A percentile compares a stretch with the other conserved stretches of the same genome.
phyloP scores from a whole-genome alignment of 2,888 invertebrate species.

The Pristionchus fissidentatus region DNA sequence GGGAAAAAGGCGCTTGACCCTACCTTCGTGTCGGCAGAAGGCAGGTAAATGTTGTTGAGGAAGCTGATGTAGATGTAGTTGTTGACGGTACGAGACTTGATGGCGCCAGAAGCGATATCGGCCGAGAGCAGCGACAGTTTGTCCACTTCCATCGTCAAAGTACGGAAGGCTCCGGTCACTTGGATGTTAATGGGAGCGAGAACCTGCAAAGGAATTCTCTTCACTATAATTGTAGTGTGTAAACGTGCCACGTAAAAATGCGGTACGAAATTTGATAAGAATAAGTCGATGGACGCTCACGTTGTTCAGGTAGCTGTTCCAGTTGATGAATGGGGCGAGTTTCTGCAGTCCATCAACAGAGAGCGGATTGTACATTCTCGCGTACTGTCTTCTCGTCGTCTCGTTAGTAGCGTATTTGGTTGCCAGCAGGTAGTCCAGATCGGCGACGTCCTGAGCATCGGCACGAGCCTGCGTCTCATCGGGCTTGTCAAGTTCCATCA shows the following conservation, averaged over 20 bases:
- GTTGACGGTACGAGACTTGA: constrained; percentile 33
- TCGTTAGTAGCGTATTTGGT: constrained; percentile 60
- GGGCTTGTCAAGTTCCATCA: neutral
- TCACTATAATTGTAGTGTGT: neutral
- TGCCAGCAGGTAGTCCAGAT: constrained; percentile 67
- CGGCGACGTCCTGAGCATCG: constrained; percentile 53
- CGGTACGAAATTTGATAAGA: neutral
- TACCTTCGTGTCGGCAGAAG: too few relatives aligned
- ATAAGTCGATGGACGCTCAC: neutral
- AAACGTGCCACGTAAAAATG: neutral
- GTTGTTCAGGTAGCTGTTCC: constrained; percentile 3
- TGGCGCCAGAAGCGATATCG: neutral
- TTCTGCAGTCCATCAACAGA: constrained; percentile 50
- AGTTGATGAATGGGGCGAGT: constrained; percentile 52
- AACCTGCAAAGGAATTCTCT: neutral
- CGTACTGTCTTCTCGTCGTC: constrained; percentile 63
- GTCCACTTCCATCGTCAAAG: constrained; percentile 6
- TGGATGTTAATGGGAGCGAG: neutral
- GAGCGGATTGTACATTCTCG: constrained; percentile 64
- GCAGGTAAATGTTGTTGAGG: neutral
- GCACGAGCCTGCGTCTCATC: neutral
- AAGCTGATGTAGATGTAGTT: neutral
- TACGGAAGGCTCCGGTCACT: neutral
- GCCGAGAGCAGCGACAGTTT: neutral
- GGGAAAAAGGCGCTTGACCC: neutral